Base-by-base conservation (phyloP, 1,140 invertebrate species). In the Monomorium pharaonis region DNA sequence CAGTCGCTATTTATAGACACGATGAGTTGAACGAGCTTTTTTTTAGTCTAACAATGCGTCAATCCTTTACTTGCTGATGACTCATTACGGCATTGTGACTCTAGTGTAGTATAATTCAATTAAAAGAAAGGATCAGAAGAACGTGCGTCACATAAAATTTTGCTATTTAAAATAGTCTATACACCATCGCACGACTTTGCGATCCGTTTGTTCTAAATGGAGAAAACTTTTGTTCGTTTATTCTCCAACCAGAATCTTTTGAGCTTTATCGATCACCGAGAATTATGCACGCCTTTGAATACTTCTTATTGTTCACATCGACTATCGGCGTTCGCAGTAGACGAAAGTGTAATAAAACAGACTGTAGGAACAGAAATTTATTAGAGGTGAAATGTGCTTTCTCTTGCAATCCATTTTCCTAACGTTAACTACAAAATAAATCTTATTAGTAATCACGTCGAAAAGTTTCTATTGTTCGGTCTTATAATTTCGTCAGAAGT, bases 1-100 rank as follows among this genome's bases (percentile, higher is more conserved):
- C 27, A 16, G 10, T 33, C 49, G n/a, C n/a, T 84, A 44, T 87
- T 69, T 76, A 27, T 58, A 54, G 84, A 77, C 33, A 27, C 54
- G 37, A 44, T n/a, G 30, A 47, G 42, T 5, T 14, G 21, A 27
- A 21, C 30, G 18, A 18, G 62, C 0, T 70, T 87, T 16, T 30
- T 87, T 77, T 10, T 69, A 70, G 51, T 77, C 30, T 44, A 75
- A 65, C 56, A 51, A 58, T 42, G 47, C n/a, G 24, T 74, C 42
- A 62, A 83, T 54, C 37, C n/a, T 54, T 7, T 16, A 3, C 3
- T 56, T 16, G 21, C 44, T n/a, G 44, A 24, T 24, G 37, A 47
- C 9, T 42, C 18, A 24, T 1, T 14, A 27, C 24, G 16, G 30
- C 42, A 67, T 67, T 14, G 56, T 37, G 18, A 27, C 14, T 30